phyloP scores from a whole-genome alignment of 2,797 vertebrate species.

The Siniperca obscura region DNA sequence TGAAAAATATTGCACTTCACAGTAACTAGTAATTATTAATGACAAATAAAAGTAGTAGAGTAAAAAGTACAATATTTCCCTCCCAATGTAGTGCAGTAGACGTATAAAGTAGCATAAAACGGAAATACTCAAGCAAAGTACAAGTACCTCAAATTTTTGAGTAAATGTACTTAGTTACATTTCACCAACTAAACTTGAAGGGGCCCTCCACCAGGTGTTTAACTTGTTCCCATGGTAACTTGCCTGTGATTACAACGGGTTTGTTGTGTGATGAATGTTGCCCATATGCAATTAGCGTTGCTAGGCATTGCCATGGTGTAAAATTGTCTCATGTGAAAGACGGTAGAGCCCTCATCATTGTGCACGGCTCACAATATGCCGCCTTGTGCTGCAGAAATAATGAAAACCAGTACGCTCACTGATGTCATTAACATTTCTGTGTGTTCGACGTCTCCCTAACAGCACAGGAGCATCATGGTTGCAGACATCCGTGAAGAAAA shows the following conservation, averaged over 20 bases:
- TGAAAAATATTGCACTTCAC: no score
- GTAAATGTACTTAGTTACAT: neutral
- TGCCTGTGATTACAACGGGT: constrained; percentile 29
- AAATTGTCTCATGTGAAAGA: constrained; percentile 65
- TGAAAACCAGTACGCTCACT: constrained; percentile 69
- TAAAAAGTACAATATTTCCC: neutral
- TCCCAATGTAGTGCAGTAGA: neutral
- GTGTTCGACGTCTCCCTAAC: constrained; percentile 4
- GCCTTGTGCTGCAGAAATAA: constrained; percentile 78
- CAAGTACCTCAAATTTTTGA: neutral
- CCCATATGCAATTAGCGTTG: constrained; percentile 31
- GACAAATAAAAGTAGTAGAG: neutral
- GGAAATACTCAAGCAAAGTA: neutral
- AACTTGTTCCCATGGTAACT: constrained; percentile 4
- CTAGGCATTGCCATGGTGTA: constrained; percentile 43
- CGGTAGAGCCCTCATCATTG: constrained; percentile 55
- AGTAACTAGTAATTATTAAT: neutral
- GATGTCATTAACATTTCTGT: constrained; percentile 70
- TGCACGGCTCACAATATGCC: constrained; percentile 66
- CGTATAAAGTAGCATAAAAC: neutral
- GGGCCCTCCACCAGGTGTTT: neutral
- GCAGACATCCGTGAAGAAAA: constrained; percentile 8
- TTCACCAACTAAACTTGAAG: neutral
- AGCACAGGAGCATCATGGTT: constrained; percentile 21
- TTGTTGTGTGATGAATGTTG: constrained; percentile 19